phyloP scores from a whole-genome alignment of 2,113 vertebrate genomes.

The Hyaena hyaena region DNA sequence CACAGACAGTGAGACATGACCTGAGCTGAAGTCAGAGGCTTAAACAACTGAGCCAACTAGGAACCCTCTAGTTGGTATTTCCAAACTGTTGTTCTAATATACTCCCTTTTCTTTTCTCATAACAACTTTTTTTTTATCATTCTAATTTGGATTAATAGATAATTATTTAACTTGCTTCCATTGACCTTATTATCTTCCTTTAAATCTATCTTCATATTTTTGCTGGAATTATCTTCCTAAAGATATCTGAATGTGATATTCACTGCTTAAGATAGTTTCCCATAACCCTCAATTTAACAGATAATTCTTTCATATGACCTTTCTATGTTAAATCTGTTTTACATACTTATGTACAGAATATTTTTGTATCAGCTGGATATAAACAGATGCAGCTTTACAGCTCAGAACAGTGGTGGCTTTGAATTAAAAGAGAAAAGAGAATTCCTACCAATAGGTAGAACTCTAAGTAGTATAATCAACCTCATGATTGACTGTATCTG shows the following conservation, averaged over 20 bases:
- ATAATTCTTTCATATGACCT: background rate
- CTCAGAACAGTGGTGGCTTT: background rate
- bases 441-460: background rate
- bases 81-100: background rate
- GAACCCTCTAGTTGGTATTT: background rate
- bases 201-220: background rate
- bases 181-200: background rate
- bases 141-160: background rate
- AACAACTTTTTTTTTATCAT: background rate
- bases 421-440: background rate
- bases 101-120: background rate
- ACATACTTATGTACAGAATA: background rate
- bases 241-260: background rate
- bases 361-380: background rate
- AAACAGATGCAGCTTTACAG: background rate
- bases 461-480: background rate
- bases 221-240: background rate
- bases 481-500: background rate
- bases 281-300: background rate
- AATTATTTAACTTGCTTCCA: background rate
- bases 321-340: background rate
- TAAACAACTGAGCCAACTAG: no score
- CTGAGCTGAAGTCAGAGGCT: no score
- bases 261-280: background rate
- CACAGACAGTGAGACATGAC: no score